A percentile compares a stretch with the other conserved stretches of the same genome.
Conservation (phyloP, 2,113 vertebrate species). For the Chloropsis cyanopogon region DNA sequence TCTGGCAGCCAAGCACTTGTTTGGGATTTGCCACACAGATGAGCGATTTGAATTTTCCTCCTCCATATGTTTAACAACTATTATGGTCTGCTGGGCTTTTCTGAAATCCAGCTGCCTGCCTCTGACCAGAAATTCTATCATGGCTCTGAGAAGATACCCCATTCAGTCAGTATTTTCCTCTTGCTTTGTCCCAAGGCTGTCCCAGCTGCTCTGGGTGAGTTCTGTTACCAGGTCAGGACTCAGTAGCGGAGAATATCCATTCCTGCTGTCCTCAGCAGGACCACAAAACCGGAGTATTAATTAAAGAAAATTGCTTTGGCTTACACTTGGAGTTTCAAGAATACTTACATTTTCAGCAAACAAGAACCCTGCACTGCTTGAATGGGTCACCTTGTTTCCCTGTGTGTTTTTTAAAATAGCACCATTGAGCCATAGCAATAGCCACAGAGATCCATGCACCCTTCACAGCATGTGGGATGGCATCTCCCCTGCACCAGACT, state of each 20-base stretch:
- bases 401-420: background rate
- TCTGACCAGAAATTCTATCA: background rate
- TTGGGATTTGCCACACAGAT: background rate
- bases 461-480: background rate
- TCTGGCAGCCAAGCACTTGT: background rate
- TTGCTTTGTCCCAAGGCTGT: background rate
- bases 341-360: background rate
- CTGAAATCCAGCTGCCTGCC: background rate
- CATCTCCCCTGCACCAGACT: background rate
- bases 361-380: background rate
- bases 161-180: background rate
- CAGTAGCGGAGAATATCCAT: background rate
- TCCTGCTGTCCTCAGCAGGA: background rate
- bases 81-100: background rate
- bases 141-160: background rate
- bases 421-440: background rate
- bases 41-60: slow-evolving; percentile 4
- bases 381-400: background rate
- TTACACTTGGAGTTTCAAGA: background rate
- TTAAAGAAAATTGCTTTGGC: background rate
- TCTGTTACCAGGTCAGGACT: background rate
- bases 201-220: background rate
- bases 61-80: background rate
- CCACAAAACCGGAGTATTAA: background rate
- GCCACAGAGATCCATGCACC: background rate